Conservation (phyloP, 2,888 invertebrate species). For the Uropetala carovei region DNA sequence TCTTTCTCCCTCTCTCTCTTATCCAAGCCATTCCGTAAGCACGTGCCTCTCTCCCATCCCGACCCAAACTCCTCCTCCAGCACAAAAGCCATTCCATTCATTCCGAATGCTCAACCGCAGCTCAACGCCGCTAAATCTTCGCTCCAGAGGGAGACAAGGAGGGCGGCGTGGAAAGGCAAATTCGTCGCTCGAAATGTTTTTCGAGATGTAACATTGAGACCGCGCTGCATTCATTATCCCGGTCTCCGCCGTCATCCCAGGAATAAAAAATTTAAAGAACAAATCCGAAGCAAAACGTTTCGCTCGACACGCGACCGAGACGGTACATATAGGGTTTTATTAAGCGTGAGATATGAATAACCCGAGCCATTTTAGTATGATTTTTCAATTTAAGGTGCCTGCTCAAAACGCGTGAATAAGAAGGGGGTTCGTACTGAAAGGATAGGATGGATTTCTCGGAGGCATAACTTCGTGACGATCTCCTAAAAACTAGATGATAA, state of each 20-base stretch:
- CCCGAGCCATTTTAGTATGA: not conserved
- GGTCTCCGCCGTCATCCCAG: not conserved
- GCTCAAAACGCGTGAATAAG: not conserved
- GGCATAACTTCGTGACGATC: no score
- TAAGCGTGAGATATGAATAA: not conserved
- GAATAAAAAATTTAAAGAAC: not conserved
- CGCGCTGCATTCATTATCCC: not conserved
- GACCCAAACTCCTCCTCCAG: not conserved
- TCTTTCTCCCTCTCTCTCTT: not conserved
- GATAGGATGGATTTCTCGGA: not conserved
- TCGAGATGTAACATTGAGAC: not conserved
- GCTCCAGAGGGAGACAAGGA: not conserved
- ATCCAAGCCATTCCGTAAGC: not conserved
- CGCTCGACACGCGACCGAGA: not conserved
- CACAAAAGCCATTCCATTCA: slow-evolving; percentile 16
- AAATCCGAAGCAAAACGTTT: not conserved
- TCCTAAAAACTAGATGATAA: no score
- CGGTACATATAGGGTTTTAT: not conserved
- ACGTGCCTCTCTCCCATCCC: not conserved
- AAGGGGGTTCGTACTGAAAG: not conserved
- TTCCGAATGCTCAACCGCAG: slow-evolving; percentile 11
- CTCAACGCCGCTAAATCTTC: slow-evolving; percentile 9
- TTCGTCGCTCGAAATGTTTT: not conserved
- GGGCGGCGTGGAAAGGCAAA: not conserved
- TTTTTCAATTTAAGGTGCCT: not conserved